A percentile compares a stretch with the other conserved stretches of the same genome.
phyloP scores from a whole-genome alignment of 2,797 vertebrate species.

The Phyllotis vaccarum region DNA sequence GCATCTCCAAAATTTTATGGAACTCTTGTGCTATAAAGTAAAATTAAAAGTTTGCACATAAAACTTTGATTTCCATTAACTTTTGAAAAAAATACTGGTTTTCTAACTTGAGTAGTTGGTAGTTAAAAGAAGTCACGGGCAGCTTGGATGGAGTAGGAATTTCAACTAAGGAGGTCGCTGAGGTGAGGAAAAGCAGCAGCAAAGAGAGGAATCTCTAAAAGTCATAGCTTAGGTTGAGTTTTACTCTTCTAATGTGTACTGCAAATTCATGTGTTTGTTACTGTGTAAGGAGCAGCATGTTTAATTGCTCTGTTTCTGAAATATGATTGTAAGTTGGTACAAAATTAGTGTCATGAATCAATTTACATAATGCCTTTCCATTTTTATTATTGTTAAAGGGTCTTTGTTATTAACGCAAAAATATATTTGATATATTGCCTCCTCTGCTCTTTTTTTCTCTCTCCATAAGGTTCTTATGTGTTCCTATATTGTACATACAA shows the following conservation, averaged over 20 bases:
- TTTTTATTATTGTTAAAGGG: slow-evolving; percentile 6
- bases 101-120: background rate
- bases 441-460: background rate
- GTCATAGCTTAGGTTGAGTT: background rate
- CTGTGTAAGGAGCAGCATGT: background rate
- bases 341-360: background rate
- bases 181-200: background rate
- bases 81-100: slow-evolving; percentile 2
- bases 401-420: background rate
- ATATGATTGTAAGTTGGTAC: background rate
- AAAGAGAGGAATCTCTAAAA: background rate
- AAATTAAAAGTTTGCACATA: background rate
- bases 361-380: slow-evolving; percentile 3
- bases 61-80: slow-evolving; percentile 31
- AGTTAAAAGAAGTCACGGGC: slow-evolving; percentile 30
- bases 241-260: background rate
- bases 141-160: background rate
- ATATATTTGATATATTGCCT: background rate
- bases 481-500: background rate
- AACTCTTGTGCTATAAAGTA: background rate
- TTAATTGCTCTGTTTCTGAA: slow-evolving; percentile 23
- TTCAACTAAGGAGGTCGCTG: background rate
- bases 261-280: background rate
- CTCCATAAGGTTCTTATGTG: background rate
- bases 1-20: background rate